Conservation (phyloP, 1,140 invertebrate genomes). For the Drosophila ironensis region DNA sequence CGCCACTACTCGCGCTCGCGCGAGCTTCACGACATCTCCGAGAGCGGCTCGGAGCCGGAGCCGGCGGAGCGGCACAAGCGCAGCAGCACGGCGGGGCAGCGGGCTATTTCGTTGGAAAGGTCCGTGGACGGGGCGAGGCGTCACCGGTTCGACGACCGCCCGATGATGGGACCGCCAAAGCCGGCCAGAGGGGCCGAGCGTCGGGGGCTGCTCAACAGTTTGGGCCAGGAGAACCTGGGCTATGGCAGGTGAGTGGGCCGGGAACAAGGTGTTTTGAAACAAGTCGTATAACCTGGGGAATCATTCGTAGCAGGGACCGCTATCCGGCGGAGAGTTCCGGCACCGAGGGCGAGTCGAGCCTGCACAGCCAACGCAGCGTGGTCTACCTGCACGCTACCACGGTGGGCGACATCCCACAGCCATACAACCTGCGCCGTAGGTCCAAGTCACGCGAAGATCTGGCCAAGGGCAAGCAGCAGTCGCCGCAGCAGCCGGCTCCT, state of each 20-base stretch:
- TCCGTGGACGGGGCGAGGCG: conserved; percentile 31
- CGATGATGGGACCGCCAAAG: conserved; percentile 69
- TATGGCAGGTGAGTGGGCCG: conserved; percentile 54
- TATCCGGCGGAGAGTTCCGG: conserved; percentile 85
- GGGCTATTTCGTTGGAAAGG: conserved; percentile 70
- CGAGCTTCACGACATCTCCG: conserved; percentile 77
- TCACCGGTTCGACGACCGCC: conserved; percentile 47
- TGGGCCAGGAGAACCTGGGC: conserved; percentile 36
- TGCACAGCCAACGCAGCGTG: conserved; percentile 89
- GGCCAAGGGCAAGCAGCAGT: conserved; percentile 73
- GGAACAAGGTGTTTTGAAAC: no score
- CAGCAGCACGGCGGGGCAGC: conserved; percentile 31
- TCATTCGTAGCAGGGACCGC: conserved; percentile 55
- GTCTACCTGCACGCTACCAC: conserved; percentile 91
- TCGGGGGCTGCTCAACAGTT: conserved; percentile 33
- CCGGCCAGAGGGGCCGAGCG: conserved; percentile 74
- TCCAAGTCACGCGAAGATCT: conserved; percentile 87
- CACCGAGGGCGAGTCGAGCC: conserved; percentile 90
- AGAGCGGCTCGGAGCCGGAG: conserved; percentile 81
- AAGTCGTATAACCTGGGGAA: no score
- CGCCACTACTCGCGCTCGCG: conserved; percentile 77
- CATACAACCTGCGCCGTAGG: conserved; percentile 74
- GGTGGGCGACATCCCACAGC: conserved; percentile 82
- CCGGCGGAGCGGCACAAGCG: conserved; percentile 67
- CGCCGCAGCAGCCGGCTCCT: conserved; percentile 72